Base-by-base conservation (phyloP, 2,888 invertebrate species). In the Lathronympha strigana region DNA sequence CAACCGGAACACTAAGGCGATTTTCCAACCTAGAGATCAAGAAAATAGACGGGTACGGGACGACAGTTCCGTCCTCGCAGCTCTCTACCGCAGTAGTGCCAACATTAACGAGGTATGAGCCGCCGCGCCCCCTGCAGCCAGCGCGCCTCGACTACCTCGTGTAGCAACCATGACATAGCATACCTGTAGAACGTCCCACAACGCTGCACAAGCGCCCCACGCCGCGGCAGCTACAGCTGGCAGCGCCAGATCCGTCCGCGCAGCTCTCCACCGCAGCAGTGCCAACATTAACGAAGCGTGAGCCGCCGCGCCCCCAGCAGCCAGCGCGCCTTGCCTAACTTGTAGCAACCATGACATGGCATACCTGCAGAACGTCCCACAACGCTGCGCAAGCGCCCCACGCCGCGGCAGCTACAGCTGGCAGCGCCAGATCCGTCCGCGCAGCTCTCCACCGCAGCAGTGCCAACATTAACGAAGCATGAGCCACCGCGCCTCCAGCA, bases 331-430 rank as follows among this genome's bases (percentile, higher is more conserved):
- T 47, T 96, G 92, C 70, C 95, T 93, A n/a, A n/a, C n/a, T n/a
- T 33, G 33, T 9, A 1, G 6, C 9, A 33, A 5, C 33, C 11
- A 9, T 9, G 2, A 4, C 4, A 9, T 5, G 9, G 33, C 4
- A 9, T 38, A 93, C 93, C 87, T 93, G 93, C 36, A 94, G 77
- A 63, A 96, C 96, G 78, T 97, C 96, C 97, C 97, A 97, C 71
- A 97, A 95, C 19, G 96, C 95, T 62, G 96, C 96, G 83, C 97
- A 97, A 2, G 97, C 96, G 15, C 96, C 97, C 97, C 97, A 97
- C 0, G 96, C 95, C 0, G 97, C 96, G 2, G 96, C 95, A 57
- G 97, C 96, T 21, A 97, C 95, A 71, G 96, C 96, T 67, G 97
- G 96, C 58, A 97, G 90, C n/a, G n/a, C n/a, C n/a, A n/a, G n/a